Evolutionary conservation across 2,888 invertebrate genomes (phyloP), one percentile per base, ranked within the genome.

Genomic region (Noctua janthe): DNA sequence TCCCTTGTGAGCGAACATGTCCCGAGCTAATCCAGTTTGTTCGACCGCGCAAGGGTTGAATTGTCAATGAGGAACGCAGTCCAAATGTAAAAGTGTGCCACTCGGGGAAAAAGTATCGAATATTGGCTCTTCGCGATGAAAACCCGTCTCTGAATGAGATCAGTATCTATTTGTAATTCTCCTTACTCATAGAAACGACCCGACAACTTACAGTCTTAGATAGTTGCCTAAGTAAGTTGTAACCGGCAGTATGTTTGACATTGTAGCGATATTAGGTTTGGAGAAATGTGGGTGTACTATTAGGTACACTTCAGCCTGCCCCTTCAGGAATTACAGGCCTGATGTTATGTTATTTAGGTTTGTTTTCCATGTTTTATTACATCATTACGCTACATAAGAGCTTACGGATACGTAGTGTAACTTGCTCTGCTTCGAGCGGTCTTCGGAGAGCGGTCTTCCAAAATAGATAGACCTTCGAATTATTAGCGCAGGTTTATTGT

Each of bases 41-140:
- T 94, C 95, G 96, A 94, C 95, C 95, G 96, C 94, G 95, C 96
- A 96, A 96, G 96, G 96, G 96, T 96, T 96, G 96, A 96, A 96
- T 97, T 94, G 94, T 93, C 96, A 96, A 96, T 96, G 96, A 96
- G 96, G 91, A 94, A 91, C 92, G 92, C 93, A 94, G 94, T 94
- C 95, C 94, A 95, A 96, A 95, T 95, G 94, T 95, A 94, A 95
- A 96, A 95, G 93, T 94, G 94, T 94, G 93, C 93, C 93, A 92
- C 92, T 93, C 92, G 92, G 93, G 92, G 92, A 92, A 94, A 94
- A 94, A 94, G 94, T 95, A 95, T 94, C 94, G 94, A 94, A 94
- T 94, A 95, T 95, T 94, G 94, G 92, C 93, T 94, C 92, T 94
- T 94, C 92, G 88, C 94, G 93, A 94, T 95, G 93, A 95, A 94